Base-by-base conservation (phyloP, 2,113 vertebrate genomes). In the Steatornis caripensis region DNA sequence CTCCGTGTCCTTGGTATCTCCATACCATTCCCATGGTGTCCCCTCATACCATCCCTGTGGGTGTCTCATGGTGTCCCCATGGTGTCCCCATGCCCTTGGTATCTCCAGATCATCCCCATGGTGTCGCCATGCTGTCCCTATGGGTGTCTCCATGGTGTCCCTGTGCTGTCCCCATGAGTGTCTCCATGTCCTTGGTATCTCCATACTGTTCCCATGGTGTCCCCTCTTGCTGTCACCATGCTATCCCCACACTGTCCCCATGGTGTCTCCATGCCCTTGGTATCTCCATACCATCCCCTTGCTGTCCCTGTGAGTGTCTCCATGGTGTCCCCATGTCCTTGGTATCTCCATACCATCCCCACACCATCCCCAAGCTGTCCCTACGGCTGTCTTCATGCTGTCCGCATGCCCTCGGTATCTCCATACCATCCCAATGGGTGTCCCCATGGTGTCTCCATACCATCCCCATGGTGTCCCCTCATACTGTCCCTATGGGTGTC, bases 1-100 rank as follows among this genome's bases (percentile, higher is more conserved):
- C 27, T 16, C 12, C 10, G 10, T 23, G 20, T 16, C 12, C 10
- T 5, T 62, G 29, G 12, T 39, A 3, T 27, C 16, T 14, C 8
- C 37, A 3, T 23, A 7, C 1, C 26, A 12, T 18, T 19, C n/a
- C 17, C 2, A 4, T 23, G 3, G 1, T 11, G 13, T 30, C 8
- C n/a, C n/a, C n/a, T n/a, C n/a, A n/a, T n/a, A n/a, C n/a, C n/a
- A n/a, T n/a, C n/a, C n/a, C 12, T 11, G 3, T 37, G 3, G n/a
- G 2, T 36, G 12, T 23, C 20, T 15, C 12, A 1, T 16, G 2
- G 4, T 45, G 13, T n/a, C 36, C n/a, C 26, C 12, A 3, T 30
- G 9, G 1, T 45, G 19, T 43, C 30, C 32, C 22, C 11, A 2
- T 53, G 24, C 32, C 12, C 10, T 5, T 62, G 29, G 9, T 39